Evolutionary conservation across 2,797 vertebrate species (phyloP).

Genomic region (Margarornis squamiger): DNA sequence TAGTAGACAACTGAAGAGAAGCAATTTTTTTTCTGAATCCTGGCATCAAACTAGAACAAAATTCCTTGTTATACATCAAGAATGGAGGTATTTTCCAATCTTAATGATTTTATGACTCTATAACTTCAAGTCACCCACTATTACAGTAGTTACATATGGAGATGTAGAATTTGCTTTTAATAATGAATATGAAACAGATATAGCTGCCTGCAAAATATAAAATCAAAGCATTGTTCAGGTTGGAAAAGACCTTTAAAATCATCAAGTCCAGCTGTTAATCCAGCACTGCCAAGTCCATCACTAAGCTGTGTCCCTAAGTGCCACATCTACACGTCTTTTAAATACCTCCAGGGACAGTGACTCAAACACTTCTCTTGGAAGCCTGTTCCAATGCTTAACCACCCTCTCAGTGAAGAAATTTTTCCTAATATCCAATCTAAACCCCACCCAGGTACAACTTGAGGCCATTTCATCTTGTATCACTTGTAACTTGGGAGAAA

Average conservation of each 20-base stretch:
- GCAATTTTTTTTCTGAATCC: not conserved
- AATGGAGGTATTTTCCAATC: not conserved
- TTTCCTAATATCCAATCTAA: not conserved
- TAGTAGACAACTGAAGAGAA: not conserved
- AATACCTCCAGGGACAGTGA: not conserved
- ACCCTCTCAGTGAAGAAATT: not conserved
- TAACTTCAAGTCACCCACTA: not conserved
- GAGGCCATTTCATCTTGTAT: not conserved
- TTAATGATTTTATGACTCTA: not conserved
- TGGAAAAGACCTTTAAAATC: not conserved
- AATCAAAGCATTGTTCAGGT: not conserved
- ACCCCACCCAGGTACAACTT: fast-evolving
- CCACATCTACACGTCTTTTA: not conserved
- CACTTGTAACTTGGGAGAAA: not conserved
- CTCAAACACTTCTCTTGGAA: not conserved
- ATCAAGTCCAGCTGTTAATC: not conserved
- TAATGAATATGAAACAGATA: not conserved
- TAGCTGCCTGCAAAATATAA: not conserved
- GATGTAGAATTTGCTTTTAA: not conserved
- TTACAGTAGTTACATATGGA: not conserved
- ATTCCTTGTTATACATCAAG: not conserved
- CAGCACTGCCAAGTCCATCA: not conserved
- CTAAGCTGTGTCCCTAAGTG: fast-evolving
- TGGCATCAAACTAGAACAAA: not conserved
- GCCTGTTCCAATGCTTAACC: not conserved